A percentile compares a stretch with the other conserved stretches of the same genome.
Evolutionary conservation across 2,888 invertebrate genomes (phyloP).

Genomic region (Cenopis cana): DNA sequence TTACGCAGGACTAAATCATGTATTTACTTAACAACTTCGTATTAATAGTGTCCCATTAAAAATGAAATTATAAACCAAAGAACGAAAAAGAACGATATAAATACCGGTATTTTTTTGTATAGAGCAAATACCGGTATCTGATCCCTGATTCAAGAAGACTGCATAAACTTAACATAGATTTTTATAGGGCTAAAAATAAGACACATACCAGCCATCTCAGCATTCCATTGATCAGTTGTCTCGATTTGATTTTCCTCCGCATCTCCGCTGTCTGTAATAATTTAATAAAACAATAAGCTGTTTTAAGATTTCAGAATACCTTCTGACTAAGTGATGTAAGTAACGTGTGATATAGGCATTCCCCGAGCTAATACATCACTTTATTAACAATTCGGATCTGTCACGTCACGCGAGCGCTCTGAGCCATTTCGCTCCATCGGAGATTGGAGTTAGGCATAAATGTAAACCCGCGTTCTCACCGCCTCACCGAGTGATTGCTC

Average conservation of each 20-base stretch:
- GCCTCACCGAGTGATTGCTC: neutral
- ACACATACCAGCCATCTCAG: slow-evolving; percentile 42
- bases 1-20: too few species aligned
- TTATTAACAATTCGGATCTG: slow-evolving; percentile 44
- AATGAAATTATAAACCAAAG: too few species aligned
- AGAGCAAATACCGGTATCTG: too few species aligned
- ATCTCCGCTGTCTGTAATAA: slow-evolving; percentile 58
- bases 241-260: slow-evolving; percentile 49
- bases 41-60: too few species aligned
- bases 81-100: too few species aligned
- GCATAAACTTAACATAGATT: neutral
- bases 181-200: neutral
- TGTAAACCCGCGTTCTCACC: slow-evolving; percentile 21
- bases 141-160: neutral
- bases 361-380: slow-evolving; percentile 46
- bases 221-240: slow-evolving; percentile 38
- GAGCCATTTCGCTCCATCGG: slow-evolving; percentile 36
- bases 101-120: too few species aligned
- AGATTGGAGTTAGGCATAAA: slow-evolving; percentile 30
- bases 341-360: slow-evolving; percentile 40
- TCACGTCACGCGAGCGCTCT: slow-evolving; percentile 34
- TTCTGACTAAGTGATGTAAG: slow-evolving; percentile 39
- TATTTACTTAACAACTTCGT: too few species aligned
- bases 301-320: slow-evolving; percentile 28
- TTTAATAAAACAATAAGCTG: slow-evolving; percentile 50